Percentiles rank a stretch among this genome's conserved stretches.
Conservation (phyloP, 2,888 invertebrate species). For the Oeneis ivallda region DNA sequence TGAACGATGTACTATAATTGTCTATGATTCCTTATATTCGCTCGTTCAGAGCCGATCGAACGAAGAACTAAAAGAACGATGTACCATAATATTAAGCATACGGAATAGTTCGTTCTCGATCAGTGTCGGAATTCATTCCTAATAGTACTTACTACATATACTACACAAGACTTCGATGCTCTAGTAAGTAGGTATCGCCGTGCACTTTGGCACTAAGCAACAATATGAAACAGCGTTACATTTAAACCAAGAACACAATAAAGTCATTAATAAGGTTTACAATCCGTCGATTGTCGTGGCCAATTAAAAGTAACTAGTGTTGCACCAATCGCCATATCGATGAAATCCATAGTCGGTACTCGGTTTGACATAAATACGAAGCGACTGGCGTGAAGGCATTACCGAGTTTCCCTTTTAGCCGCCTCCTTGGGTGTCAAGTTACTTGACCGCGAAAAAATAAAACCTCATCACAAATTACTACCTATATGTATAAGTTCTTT, state of each 20-base stretch:
- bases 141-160: too few relatives aligned
- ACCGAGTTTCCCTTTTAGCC: slow-evolving; percentile 72
- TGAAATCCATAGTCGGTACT: slow-evolving; percentile 49
- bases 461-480: slow-evolving; percentile 63
- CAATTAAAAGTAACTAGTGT: slow-evolving; percentile 70
- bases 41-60: too few relatives aligned
- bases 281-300: slow-evolving; percentile 47
- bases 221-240: slow-evolving; percentile 6
- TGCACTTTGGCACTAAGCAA: neutral
- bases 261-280: slow-evolving; percentile 49
- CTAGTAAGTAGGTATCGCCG: too few relatives aligned
- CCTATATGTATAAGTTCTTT: slow-evolving; percentile 42
- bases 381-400: slow-evolving; percentile 73
- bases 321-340: slow-evolving; percentile 59
- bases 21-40: too few relatives aligned
- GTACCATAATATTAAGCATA: too few relatives aligned
- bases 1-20: too few relatives aligned
- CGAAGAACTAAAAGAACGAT: too few relatives aligned
- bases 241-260: slow-evolving; percentile 45
- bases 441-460: slow-evolving; percentile 54
- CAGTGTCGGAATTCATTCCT: too few relatives aligned
- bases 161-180: too few relatives aligned
- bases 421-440: slow-evolving; percentile 66
- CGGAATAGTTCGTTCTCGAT: too few relatives aligned
- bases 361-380: slow-evolving; percentile 62